These are phyloP conservation scores for Blastobasis adustella DNA, from an alignment of 2,888 invertebrate species.

Conservation along the genomic window DNA sequence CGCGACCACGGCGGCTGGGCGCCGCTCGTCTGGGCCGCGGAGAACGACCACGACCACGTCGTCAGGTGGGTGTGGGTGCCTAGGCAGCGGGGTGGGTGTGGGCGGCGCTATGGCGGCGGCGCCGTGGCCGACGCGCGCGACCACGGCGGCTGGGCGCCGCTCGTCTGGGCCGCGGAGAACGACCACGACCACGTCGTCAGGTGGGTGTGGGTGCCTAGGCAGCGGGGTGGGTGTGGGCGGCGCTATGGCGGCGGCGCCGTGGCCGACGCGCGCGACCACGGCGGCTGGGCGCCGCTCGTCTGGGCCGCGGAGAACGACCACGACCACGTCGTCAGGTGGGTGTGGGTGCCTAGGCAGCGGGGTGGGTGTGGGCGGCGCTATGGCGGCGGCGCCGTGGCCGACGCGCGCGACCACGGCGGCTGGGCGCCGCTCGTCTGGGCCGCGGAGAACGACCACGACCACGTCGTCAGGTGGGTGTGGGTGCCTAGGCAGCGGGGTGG, in stretches of 20 bases:
- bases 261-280: conserved; percentile 85
- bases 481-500: conserved; percentile 34
- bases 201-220: conserved; percentile 65
- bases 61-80: conserved; percentile 56
- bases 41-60: conserved; percentile 83
- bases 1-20: conserved; percentile 95
- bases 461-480: conserved; percentile 71
- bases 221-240: too few species aligned
- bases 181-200: conserved; percentile 76
- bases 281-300: conserved; percentile 95
- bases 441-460: conserved; percentile 85
- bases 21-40: conserved; percentile 94
- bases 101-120: too few species aligned
- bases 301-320: conserved; percentile 94
- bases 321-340: conserved; percentile 66
- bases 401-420: conserved; percentile 89
- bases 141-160: conserved; percentile 94
- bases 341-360: conserved; percentile 63
- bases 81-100: too few species aligned
- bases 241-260: conserved; percentile 52
- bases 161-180: conserved; percentile 95
- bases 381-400: conserved; percentile 77
- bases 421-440: conserved; percentile 97
- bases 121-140: conserved; percentile 80
- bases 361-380: conserved; percentile 73